Base-by-base conservation (phyloP, 2,113 vertebrate genomes). In the Salvelinus namaycush region DNA sequence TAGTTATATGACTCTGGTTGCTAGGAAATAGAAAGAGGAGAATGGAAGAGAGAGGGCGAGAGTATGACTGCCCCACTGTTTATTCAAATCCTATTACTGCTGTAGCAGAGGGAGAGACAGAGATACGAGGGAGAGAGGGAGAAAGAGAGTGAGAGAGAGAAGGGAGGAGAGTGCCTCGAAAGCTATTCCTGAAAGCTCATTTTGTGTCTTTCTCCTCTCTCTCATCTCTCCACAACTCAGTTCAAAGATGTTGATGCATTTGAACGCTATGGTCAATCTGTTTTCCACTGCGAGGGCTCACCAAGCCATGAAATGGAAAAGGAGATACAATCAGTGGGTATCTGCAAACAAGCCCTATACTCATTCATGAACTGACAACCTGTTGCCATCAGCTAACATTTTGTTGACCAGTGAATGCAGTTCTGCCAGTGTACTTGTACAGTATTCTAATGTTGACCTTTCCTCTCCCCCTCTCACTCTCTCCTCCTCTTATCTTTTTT, bases 241-340 rank as follows among this genome's bases (percentile, higher is more conserved):
- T 14, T 34, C 27, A 27, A 27, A 68, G 16, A 20, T 31, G 16
- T 68, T 18, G 26, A 68, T 31, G 66, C 16, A 70, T 27, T 57
- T 29, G 16, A 48, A 71, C 16, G 39, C 66, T 13, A 71, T 48
- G 64, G 26, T 44, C 66, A 74, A 60, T 81, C 49, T 44, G 5
- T 51, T 70, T 79, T 49, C 26, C 39, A 1, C 16, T 31, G 57
- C 13, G 20, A 24, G 49, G 27, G 12, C 64, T 81, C 68, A 11
- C 70, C 68, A 76, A 44, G 68, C 16, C 20, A 34, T 81, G 71
- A 74, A 74, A 81, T 81, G 57, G 66, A 48, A 80, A 80, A 76
- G 67, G 1, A 13, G 9, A 70, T 60, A 59, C 26, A 59, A 27
- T 66, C 49, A 48, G 27, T 18, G 22, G 49, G n/a, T 57, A 34